Conservation (phyloP, 2,797 vertebrate species). For the Xenentodon cancila region DNA sequence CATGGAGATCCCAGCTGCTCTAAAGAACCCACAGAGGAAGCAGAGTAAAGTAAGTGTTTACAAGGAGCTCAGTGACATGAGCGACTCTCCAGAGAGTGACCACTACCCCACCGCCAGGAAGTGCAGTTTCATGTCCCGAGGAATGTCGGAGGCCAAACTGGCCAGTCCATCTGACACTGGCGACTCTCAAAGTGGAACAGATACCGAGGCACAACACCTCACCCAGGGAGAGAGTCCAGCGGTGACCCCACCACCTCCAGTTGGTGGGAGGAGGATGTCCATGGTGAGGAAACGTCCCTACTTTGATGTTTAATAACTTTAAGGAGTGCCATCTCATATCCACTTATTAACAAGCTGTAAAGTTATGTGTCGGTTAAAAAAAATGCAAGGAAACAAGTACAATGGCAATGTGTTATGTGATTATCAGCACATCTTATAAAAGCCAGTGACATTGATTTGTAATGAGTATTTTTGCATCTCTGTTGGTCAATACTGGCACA, state of each 20-base stretch:
- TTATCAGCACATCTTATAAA: no score
- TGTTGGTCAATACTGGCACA: neutral
- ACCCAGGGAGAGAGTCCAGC: conserved; percentile 76
- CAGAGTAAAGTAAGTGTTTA: conserved; percentile 81
- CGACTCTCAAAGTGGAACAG: conserved; percentile 76
- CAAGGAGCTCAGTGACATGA: conserved; percentile 82
- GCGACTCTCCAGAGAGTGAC: conserved; percentile 83
- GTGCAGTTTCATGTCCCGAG: conserved; percentile 88
- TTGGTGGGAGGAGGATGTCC: conserved; percentile 86
- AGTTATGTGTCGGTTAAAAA: no score
- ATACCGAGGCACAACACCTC: conserved; percentile 71
- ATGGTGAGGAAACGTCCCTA: conserved; percentile 83
- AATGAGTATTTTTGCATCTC: neutral
- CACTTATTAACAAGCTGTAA: neutral
- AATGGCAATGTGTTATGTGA: no score
- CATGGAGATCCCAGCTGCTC: conserved; percentile 74
- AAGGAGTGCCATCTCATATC: neutral
- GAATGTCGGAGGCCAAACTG: conserved; percentile 83
- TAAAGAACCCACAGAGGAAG: conserved; percentile 70
- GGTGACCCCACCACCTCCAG: conserved; percentile 75
- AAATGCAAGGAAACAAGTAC: neutral
- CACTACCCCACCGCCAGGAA: conserved; percentile 82
- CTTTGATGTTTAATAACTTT: neutral
- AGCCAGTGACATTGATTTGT: no score
- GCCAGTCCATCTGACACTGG: conserved; percentile 78